Conservation (phyloP, 2,113 vertebrate genomes). For the Otolemur garnettii region DNA sequence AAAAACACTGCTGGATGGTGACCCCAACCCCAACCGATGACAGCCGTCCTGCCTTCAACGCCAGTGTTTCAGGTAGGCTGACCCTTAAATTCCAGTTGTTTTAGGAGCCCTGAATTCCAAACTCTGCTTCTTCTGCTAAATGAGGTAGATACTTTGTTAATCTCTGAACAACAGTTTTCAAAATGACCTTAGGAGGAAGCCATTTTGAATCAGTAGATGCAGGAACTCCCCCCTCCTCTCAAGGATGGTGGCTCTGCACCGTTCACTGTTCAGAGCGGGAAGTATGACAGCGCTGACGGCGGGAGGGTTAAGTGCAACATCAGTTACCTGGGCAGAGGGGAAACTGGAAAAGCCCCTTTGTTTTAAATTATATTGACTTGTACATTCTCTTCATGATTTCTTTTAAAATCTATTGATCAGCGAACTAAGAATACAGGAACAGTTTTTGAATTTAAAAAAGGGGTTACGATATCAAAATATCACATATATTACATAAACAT, state of each 20-base stretch:
- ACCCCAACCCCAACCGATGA: background rate
- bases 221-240: too few species aligned
- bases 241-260: background rate
- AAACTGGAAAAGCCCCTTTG: background rate
- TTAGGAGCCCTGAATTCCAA: background rate
- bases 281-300: background rate
- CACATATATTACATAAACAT: too few species aligned
- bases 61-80: too few species aligned
- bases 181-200: background rate
- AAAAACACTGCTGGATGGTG: background rate
- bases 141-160: background rate
- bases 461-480: too few species aligned
- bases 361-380: background rate
- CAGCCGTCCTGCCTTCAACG: background rate
- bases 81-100: background rate
- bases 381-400: background rate
- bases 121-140: background rate
- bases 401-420: background rate
- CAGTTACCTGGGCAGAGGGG: background rate
- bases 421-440: background rate
- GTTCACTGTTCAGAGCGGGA: background rate
- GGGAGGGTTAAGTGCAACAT: background rate
- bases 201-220: background rate
- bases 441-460: too few species aligned
- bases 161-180: background rate